phyloP scores from a whole-genome alignment of 2,888 invertebrate species.

The Parnassius apollo region DNA sequence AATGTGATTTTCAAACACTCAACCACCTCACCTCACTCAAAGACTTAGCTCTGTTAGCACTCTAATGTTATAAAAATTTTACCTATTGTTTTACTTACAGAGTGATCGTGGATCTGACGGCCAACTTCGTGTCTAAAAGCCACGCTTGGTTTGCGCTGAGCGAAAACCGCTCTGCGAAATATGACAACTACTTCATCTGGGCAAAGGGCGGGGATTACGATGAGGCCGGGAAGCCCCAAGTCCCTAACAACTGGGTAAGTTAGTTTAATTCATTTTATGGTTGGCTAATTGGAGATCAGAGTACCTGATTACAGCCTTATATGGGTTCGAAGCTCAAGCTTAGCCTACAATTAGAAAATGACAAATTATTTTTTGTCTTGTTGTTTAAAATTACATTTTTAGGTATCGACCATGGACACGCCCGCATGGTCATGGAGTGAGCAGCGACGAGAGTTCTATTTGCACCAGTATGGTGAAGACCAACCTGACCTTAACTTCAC shows the following conservation, averaged over 20 bases:
- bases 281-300: no score
- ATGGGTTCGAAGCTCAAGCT: no score
- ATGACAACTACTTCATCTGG: conserved; percentile 91
- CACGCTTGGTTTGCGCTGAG: conserved; percentile 88
- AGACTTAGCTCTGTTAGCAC: no score
- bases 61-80: no score
- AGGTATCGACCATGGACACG: conserved; percentile 64
- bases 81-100: conserved; percentile 36
- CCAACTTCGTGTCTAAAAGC: conserved; percentile 85
- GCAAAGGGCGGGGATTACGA: conserved; percentile 56
- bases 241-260: conserved; percentile 88
- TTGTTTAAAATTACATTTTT: background rate
- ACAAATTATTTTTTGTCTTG: no score
- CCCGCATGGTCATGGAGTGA: conserved; percentile 87
- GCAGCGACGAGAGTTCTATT: conserved; percentile 85
- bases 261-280: background rate
- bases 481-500: conserved; percentile 92
- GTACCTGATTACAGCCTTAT: no score
- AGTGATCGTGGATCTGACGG: conserved; percentile 87
- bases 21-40: no score
- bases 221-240: conserved; percentile 38
- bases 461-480: conserved; percentile 86
- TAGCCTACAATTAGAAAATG: no score
- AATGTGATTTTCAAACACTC: no score
- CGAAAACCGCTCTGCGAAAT: conserved; percentile 78